Percentiles rank a stretch among this genome's conserved stretches.
phyloP scores from a whole-genome alignment of 2,888 invertebrate genomes.

The Hemithea aestivaria region DNA sequence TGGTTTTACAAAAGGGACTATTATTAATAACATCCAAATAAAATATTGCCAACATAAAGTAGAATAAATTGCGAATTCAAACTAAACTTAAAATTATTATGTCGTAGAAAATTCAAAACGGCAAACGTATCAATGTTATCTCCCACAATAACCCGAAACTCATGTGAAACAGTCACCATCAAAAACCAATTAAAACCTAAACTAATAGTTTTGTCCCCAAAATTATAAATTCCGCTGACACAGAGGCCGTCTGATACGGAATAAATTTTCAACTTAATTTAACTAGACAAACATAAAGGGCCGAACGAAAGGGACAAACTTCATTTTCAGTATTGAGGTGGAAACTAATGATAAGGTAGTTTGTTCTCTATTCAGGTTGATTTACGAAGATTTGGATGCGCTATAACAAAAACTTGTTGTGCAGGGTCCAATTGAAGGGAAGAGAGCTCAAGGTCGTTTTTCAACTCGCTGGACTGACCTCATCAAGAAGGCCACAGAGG shows the following conservation, averaged over 20 bases:
- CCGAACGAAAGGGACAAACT: slow-evolving; percentile 64
- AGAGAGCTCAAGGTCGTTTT: too few species aligned
- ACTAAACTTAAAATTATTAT: too few species aligned
- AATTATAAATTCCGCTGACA: slow-evolving; percentile 76
- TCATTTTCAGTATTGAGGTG: slow-evolving; percentile 70
- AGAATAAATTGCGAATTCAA: too few species aligned
- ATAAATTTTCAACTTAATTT: slow-evolving; percentile 80
- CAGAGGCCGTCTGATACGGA: slow-evolving; percentile 67
- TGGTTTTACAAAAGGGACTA: too few species aligned
- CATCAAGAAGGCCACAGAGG: too few species aligned
- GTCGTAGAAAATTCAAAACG: too few species aligned
- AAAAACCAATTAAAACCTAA: slow-evolving; percentile 56
- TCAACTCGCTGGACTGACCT: too few species aligned
- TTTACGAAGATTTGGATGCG: slow-evolving; percentile 21
- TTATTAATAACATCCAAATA: too few species aligned
- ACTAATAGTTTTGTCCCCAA: slow-evolving; percentile 62
- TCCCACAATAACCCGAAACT: slow-evolving; percentile 23
- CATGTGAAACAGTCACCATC: slow-evolving; percentile 45
- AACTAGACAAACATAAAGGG: slow-evolving; percentile 74
- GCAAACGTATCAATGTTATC: slow-evolving; percentile 23
- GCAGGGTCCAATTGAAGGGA: too few species aligned
- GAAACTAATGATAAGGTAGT: slow-evolving; percentile 74
- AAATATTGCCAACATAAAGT: too few species aligned
- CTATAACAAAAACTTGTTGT: slow-evolving; percentile 2
- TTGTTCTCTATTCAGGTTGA: slow-evolving; percentile 35